phyloP scores from a whole-genome alignment of 2,113 vertebrate genomes.

The Hemichromis elongatus region DNA sequence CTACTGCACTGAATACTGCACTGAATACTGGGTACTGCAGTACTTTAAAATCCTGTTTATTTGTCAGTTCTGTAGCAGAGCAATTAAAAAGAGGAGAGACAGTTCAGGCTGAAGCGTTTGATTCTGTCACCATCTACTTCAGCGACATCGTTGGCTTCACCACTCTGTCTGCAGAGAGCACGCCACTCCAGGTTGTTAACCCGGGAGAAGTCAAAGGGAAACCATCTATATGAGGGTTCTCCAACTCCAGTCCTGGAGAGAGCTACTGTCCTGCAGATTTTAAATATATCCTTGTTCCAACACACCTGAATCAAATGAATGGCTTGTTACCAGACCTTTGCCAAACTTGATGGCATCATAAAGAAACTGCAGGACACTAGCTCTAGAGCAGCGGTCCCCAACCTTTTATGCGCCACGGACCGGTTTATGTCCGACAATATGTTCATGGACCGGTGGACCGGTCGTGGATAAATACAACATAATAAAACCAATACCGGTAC shows the following conservation, averaged over 20 bases:
- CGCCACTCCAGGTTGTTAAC: slow-evolving; percentile 80
- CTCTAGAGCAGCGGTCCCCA: too few relatives aligned
- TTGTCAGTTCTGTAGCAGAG: slow-evolving; percentile 83
- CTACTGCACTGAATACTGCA: neutral
- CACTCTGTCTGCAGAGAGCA: slow-evolving; percentile 84
- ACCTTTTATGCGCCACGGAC: too few relatives aligned
- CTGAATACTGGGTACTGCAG: neutral
- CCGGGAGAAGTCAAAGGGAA: fast-evolving
- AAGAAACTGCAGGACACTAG: neutral
- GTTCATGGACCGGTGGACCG: too few relatives aligned
- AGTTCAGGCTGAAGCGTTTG: slow-evolving; percentile 87
- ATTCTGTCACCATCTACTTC: slow-evolving; percentile 93
- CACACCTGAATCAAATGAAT: neutral
- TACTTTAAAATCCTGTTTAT: neutral
- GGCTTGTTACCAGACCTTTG: neutral
- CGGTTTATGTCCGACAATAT: too few relatives aligned
- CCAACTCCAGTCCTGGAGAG: neutral
- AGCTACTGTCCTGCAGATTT: neutral
- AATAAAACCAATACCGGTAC: too few relatives aligned
- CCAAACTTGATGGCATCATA: neutral
- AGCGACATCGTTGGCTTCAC: slow-evolving; percentile 94
- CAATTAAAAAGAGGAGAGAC: slow-evolving; percentile 88
- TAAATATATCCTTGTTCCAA: neutral
- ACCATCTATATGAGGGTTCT: neutral
- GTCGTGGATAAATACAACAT: too few relatives aligned